Percentiles rank a stretch among this genome's conserved stretches.
phyloP scores from a whole-genome alignment of 1,140 invertebrate genomes.

The Drosophila kikkawai region DNA sequence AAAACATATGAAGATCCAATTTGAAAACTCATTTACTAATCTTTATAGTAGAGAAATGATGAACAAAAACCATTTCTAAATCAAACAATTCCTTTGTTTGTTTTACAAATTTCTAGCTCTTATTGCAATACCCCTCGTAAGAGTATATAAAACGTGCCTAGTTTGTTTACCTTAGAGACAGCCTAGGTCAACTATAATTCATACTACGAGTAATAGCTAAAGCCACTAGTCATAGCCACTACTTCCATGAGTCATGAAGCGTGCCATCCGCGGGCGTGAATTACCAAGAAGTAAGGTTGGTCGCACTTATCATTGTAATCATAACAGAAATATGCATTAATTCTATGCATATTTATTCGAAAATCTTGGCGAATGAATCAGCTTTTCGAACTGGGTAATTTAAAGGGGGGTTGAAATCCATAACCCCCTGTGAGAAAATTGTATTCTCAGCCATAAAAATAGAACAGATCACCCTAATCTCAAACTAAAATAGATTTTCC shows the following conservation, averaged over 20 bases:
- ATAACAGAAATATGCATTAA: not conserved
- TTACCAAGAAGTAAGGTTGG: constrained; percentile 20
- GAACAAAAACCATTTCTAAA: too few relatives aligned
- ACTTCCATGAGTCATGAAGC: constrained; percentile 28
- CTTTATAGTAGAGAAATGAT: too few relatives aligned
- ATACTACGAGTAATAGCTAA: not conserved
- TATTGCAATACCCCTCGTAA: not conserved
- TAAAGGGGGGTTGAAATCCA: not conserved
- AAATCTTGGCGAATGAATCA: constrained; percentile 31
- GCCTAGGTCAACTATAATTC: constrained; percentile 13
- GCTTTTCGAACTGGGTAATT: not conserved
- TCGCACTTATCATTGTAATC: constrained; percentile 19
- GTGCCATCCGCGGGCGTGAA: constrained; percentile 15
- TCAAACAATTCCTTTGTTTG: too few relatives aligned
- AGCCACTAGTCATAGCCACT: constrained; percentile 14
- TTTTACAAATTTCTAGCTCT: not conserved
- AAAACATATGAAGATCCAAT: too few relatives aligned
- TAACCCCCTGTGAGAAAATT: constrained; percentile 21
- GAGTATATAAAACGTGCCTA: constrained; percentile 18
- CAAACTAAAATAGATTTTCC: constrained; percentile 32
- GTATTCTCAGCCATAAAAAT: constrained; percentile 4
- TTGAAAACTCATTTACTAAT: too few relatives aligned
- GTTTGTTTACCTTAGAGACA: constrained; percentile 27
- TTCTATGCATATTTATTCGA: constrained; percentile 7
- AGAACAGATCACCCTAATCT: not conserved